These are phyloP conservation scores for Suricata suricatta DNA, from an alignment of 2,113 vertebrate genomes.

Conservation along the genomic window DNA sequence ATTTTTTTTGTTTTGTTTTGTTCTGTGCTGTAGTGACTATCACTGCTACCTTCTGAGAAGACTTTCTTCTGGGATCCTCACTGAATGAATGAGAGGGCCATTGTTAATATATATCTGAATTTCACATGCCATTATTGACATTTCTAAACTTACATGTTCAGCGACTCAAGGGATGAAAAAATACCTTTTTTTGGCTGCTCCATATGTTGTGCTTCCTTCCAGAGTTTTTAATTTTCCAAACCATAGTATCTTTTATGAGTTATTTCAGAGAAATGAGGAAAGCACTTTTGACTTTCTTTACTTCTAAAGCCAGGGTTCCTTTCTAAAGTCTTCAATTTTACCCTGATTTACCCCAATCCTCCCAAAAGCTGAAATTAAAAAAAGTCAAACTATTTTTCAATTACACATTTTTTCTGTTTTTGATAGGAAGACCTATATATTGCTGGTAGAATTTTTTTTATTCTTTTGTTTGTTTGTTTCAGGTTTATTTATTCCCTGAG, in stretches of 20 bases:
- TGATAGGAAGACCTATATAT: not conserved
- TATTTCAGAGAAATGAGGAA: not conserved
- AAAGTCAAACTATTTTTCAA: not conserved
- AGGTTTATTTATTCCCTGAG: not conserved
- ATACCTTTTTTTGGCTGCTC: not conserved
- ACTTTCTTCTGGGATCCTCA: not conserved
- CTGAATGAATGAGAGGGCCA: not conserved
- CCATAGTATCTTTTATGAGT: not conserved
- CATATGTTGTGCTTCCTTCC: not conserved
- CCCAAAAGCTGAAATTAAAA: not conserved
- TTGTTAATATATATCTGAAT: not conserved
- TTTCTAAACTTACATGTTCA: conserved; percentile 11
- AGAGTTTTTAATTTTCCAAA: conserved; percentile 24
- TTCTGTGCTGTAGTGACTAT: fast-evolving
- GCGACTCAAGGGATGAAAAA: not conserved
- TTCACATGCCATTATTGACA: not conserved
- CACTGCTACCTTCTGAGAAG: not conserved
- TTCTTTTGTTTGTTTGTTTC: not conserved
- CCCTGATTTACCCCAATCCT: not conserved
- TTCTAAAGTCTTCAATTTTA: not conserved
- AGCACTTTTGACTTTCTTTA: not conserved
- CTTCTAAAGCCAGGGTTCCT: not conserved
- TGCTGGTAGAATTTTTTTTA: not conserved
- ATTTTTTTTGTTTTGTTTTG: not conserved
- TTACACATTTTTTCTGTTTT: not conserved